Percentiles rank a stretch among this genome's conserved stretches.
These are phyloP conservation scores for Platysteira castanea DNA, from an alignment of 2,113 vertebrate genomes.

Conservation along the genomic window DNA sequence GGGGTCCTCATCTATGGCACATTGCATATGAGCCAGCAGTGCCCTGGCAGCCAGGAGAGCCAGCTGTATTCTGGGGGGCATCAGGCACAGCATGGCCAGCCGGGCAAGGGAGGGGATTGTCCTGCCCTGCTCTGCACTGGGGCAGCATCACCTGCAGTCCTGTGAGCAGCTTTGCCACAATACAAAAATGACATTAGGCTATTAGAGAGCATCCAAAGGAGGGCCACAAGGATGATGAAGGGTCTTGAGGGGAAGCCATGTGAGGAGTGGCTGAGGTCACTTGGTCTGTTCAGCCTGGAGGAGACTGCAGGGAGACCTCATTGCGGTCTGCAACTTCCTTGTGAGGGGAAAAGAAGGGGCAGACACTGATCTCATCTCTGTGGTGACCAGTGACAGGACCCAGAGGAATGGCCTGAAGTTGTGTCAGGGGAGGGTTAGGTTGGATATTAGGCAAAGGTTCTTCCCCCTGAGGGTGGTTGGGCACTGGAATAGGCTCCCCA, in stretches of 20 bases:
- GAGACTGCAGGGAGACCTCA: background rate
- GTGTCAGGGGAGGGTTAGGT: background rate
- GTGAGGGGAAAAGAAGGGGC: fast-evolving
- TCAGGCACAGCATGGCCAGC: background rate
- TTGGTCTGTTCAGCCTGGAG: background rate
- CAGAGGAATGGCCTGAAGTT: background rate
- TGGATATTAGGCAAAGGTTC: background rate
- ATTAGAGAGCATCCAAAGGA: background rate
- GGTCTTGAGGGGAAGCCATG: background rate
- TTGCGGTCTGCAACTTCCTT: background rate
- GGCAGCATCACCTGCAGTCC: fast-evolving
- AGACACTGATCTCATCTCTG: background rate
- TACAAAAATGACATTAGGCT: background rate
- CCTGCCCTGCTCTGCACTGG: background rate
- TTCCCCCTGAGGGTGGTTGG: background rate
- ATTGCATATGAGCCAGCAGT: background rate
- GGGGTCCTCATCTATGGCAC: background rate
- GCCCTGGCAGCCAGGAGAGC: background rate
- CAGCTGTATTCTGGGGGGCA: fast-evolving
- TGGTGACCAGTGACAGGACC: background rate
- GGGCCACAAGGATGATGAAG: fast-evolving
- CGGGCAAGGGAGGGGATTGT: background rate
- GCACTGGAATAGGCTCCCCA: background rate
- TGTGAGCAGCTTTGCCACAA: background rate
- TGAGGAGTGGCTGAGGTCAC: background rate